These are phyloP conservation scores for Alectoris magna DNA, from an alignment of 2,797 vertebrate species.

Conservation along the genomic window DNA sequence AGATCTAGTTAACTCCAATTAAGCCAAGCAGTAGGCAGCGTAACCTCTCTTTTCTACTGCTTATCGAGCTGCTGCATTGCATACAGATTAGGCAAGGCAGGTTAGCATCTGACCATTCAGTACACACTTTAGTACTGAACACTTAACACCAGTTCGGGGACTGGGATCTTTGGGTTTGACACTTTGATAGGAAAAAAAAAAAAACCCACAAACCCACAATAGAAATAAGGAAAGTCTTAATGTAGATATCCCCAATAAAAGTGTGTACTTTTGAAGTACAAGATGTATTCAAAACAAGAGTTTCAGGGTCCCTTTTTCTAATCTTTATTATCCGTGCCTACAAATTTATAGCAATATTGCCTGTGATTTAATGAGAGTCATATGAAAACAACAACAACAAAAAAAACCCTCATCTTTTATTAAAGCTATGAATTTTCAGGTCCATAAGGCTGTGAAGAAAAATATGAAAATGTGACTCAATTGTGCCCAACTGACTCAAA, in stretches of 20 bases:
- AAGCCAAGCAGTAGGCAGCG: slow-evolving; percentile 66
- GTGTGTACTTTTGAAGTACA: background rate
- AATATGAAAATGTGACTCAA: background rate
- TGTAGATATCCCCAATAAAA: background rate
- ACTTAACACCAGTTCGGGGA: background rate
- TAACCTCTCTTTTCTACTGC: background rate
- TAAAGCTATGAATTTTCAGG: slow-evolving; percentile 26
- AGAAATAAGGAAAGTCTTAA: background rate
- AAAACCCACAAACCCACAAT: too few species aligned
- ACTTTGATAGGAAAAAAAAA: background rate
- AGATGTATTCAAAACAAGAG: background rate
- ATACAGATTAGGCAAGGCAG: slow-evolving; percentile 51
- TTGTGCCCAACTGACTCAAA: background rate
- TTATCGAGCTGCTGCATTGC: background rate
- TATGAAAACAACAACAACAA: background rate
- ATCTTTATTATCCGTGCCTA: background rate
- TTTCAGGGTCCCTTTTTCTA: background rate
- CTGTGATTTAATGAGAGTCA: background rate
- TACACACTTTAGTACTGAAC: background rate
- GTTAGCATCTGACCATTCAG: background rate
- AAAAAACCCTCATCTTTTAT: background rate
- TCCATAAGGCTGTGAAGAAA: background rate
- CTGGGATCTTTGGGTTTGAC: background rate
- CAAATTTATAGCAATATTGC: background rate
- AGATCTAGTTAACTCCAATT: slow-evolving; percentile 76